These are phyloP conservation scores for Syngnathus scovelli DNA, from an alignment of 2,113 vertebrate genomes.

Conservation along the genomic window DNA sequence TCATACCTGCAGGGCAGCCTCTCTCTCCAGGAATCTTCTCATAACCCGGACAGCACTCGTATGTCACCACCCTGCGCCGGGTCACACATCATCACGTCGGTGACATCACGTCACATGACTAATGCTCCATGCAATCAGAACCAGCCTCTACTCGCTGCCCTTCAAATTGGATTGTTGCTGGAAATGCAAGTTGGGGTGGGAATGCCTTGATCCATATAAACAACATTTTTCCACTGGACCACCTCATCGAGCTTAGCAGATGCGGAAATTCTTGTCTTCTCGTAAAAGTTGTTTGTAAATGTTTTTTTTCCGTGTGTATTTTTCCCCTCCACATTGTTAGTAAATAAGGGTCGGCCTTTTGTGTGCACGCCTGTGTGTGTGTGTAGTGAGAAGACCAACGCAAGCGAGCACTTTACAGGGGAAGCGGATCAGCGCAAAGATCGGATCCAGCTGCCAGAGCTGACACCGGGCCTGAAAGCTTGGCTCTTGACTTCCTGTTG, in stretches of 20 bases:
- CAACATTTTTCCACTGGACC: background rate
- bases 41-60: constrained; percentile 96
- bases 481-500: constrained; percentile 28
- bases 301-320: background rate
- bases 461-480: background rate
- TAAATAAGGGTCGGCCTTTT: background rate
- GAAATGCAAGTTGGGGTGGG: too few relatives aligned
- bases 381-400: background rate
- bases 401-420: background rate
- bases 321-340: background rate
- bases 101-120: too few relatives aligned
- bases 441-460: background rate
- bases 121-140: too few relatives aligned
- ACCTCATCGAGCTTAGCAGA: constrained; percentile 6
- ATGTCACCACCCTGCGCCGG: constrained; percentile 82
- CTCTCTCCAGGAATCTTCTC: constrained; percentile 89
- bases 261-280: constrained; percentile 33
- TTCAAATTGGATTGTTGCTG: too few relatives aligned
- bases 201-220: too few relatives aligned
- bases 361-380: too few relatives aligned
- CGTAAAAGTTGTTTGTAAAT: background rate
- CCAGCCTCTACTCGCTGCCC: too few relatives aligned
- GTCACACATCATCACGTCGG: background rate
- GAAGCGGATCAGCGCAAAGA: background rate
- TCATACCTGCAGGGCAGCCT: constrained; percentile 91